Percentiles rank a stretch among this genome's conserved stretches.
Conservation (phyloP, 2,888 invertebrate genomes). For the Drosophila tripunctata region DNA sequence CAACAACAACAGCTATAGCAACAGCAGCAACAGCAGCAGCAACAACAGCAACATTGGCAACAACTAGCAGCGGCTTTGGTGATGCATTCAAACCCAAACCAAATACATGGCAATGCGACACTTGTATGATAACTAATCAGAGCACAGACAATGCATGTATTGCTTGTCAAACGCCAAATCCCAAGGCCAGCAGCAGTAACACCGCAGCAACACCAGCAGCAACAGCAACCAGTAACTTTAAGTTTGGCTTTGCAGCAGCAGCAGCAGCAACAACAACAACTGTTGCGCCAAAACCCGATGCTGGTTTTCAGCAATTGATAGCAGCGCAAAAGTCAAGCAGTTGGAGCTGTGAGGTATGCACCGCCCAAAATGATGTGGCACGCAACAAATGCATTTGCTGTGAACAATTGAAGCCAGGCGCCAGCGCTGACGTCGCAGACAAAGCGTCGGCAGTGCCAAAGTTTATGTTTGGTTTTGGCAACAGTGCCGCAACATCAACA, state of each 20-base stretch:
- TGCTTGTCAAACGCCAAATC: conserved; percentile 85
- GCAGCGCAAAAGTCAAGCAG: conserved; percentile 81
- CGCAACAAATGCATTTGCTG: conserved; percentile 86
- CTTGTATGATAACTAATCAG: conserved; percentile 86
- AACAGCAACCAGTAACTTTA: conserved; percentile 38
- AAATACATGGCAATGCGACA: conserved; percentile 87
- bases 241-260: conserved; percentile 51
- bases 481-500: conserved; percentile 13
- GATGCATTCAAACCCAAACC: conserved; percentile 85
- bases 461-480: conserved; percentile 82
- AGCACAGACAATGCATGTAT: conserved; percentile 84
- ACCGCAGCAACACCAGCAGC: conserved; percentile 18
- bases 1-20: conserved; percentile 6
- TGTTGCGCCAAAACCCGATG: conserved; percentile 54
- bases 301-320: conserved; percentile 82
- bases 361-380: conserved; percentile 86
- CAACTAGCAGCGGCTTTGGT: conserved; percentile 69
- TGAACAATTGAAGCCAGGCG: conserved; percentile 85
- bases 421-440: conserved; percentile 20
- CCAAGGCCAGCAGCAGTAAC: conserved; percentile 55
- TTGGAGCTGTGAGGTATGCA: conserved; percentile 88
- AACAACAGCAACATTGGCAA: not conserved
- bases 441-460: conserved; percentile 57
- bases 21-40: conserved; percentile 13
- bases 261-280: not conserved